Evolutionary conservation across 1,140 invertebrate genomes (phyloP).

Genomic region (Chlorops oryzae): DNA sequence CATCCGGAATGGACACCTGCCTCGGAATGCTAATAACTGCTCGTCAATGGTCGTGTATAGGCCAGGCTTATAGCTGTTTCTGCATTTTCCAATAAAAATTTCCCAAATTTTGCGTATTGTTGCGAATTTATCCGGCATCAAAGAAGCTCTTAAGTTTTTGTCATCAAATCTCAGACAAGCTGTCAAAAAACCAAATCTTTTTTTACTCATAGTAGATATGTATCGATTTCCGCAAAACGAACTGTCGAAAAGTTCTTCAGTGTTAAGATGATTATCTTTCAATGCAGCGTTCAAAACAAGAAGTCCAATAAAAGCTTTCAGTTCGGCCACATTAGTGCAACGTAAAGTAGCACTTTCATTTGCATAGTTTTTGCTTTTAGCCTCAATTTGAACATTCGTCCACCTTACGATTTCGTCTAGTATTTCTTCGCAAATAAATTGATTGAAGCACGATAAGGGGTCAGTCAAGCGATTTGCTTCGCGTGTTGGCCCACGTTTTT

Average conservation of each 20-base stretch:
- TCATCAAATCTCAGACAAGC: not conserved
- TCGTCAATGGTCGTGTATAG: not conserved
- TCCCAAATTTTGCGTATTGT: not conserved
- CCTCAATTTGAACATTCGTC: too few relatives aligned
- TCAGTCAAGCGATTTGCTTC: too few relatives aligned
- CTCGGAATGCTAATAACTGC: not conserved
- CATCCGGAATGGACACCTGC: constrained; percentile 29
- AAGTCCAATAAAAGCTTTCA: not conserved
- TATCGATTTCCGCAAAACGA: not conserved
- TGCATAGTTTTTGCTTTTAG: too few relatives aligned
- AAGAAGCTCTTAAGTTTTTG: not conserved
- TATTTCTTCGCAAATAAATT: too few relatives aligned
- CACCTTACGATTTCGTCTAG: too few relatives aligned
- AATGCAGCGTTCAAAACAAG: constrained; percentile 1
- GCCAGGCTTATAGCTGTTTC: constrained; percentile 2
- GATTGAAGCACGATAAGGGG: too few relatives aligned
- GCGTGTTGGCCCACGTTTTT: too few relatives aligned
- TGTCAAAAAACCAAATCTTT: constrained; percentile 3
- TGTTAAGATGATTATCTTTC: constrained; percentile 4
- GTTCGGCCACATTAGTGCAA: too few relatives aligned
- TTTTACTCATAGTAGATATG: not conserved
- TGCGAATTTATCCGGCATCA: too few relatives aligned
- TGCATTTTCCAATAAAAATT: constrained; percentile 6
- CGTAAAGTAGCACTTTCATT: too few relatives aligned
- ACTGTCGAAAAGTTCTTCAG: constrained; percentile 4